Base-by-base conservation (phyloP, 2,113 vertebrate genomes). In the Petaurus breviceps region DNA sequence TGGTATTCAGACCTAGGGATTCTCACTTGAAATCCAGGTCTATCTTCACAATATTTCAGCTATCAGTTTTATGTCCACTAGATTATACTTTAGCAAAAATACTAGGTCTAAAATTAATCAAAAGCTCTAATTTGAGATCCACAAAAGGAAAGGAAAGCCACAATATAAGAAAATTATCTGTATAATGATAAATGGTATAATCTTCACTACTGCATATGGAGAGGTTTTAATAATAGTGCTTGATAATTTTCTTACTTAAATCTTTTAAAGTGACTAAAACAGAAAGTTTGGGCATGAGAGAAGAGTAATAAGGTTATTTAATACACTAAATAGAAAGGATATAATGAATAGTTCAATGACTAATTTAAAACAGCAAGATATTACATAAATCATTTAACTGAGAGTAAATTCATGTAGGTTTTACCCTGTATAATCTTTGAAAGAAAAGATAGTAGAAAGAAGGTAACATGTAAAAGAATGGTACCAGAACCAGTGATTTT, bases 201-300 rank as follows among this genome's bases (percentile, higher is more conserved):
- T 93, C 91, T 94, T 54, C 47, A 84, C 19, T 91, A 22, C 52
- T 91, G 94, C 93, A 77, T 51, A n/a, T 16, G 53, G 51, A 4
- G 90, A 92, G 16, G 5, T 94, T 97, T 92, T 91, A 90, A 50
- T 93, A n/a, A 93, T 49, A 3, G 90, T 92, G 47, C 16, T 90
- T 94, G 24, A 61, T 52, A 49, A 96, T 68, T 90, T 92, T 53
- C 90, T 95, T 92, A 50, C 0, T 90, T 92, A 97, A 94, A 61
- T 37, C 26, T 93, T 77, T 90, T 1, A 49, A 49, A 77, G n/a
- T 95, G 93, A 95, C 16, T 23, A 92, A 68, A 68, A 43, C n/a
- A 97, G 14, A 0, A 96, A 96, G 47, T 93, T 96, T 51, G 94
- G 37, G 90, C 28, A 94, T 95, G 55, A 92, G 37, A 91, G 95